Evolutionary conservation across 2,888 invertebrate genomes (phyloP).

Genomic region (Rapana venosa): DNA sequence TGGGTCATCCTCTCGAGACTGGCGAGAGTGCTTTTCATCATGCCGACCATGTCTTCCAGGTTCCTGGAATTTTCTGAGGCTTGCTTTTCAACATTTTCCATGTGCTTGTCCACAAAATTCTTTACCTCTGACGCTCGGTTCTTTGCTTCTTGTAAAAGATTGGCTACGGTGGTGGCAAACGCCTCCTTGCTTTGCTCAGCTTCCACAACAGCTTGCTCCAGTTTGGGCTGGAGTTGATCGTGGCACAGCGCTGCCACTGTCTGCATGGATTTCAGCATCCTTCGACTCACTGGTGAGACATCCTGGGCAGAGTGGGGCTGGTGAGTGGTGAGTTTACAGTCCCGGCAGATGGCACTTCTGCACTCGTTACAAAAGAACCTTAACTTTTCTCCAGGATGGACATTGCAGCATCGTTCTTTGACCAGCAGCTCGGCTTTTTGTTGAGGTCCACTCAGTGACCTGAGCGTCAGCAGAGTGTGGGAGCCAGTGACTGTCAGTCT

Average conservation of each 20-base stretch:
- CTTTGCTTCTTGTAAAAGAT: background rate
- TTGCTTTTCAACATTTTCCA: background rate
- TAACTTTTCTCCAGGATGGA: background rate
- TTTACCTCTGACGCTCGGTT: background rate
- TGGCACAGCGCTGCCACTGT: background rate
- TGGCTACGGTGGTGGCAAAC: background rate
- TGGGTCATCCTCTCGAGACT: background rate
- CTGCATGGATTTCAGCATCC: background rate
- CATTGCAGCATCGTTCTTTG: background rate
- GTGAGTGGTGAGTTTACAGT: conserved; percentile 3
- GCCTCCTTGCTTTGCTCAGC: background rate
- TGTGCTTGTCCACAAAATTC: background rate
- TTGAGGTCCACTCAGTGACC: background rate
- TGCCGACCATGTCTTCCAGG: background rate
- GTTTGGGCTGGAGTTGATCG: background rate
- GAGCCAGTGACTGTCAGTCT: background rate
- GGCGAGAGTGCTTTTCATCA: background rate
- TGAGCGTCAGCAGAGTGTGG: background rate
- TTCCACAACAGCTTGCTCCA: background rate
- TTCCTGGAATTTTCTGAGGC: no score
- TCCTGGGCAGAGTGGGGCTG: background rate
- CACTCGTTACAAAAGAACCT: background rate
- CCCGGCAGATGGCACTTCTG: background rate
- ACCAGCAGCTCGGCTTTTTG: background rate
- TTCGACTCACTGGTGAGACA: background rate